Evolutionary conservation across 2,888 invertebrate species (phyloP).

Genomic region (Eupithecia vulgata): DNA sequence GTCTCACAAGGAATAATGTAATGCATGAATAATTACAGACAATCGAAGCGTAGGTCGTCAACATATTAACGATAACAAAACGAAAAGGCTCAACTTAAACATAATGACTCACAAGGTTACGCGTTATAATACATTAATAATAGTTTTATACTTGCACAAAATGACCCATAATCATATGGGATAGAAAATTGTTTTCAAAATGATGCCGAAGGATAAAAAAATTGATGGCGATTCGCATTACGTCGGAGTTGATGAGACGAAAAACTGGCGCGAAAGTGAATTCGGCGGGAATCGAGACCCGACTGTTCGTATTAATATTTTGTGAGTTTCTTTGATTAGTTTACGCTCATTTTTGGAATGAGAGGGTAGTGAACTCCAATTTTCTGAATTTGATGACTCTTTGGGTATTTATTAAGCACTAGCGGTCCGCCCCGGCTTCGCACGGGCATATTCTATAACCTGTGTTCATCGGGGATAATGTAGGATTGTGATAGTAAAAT

Average conservation of each 20-base stretch:
- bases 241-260: conserved; percentile 67
- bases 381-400: conserved; percentile 12
- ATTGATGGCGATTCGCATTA: conserved; percentile 73
- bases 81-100: conserved; percentile 33
- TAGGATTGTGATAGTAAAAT: too few species aligned
- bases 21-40: conserved; percentile 36
- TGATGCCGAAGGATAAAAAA: conserved; percentile 68
- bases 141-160: conserved; percentile 75
- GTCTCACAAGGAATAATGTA: conserved; percentile 13
- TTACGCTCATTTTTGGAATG: conserved; percentile 40
- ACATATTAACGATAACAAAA: conserved; percentile 33
- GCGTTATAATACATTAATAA: conserved; percentile 77
- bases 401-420: neutral
- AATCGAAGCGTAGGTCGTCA: conserved; percentile 20
- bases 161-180: conserved; percentile 80
- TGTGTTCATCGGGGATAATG: too few species aligned
- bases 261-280: conserved; percentile 70
- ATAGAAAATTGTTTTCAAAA: conserved; percentile 82
- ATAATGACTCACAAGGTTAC: conserved; percentile 43
- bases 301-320: conserved; percentile 53
- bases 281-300: conserved; percentile 57
- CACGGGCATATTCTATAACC: too few species aligned
- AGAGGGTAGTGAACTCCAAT: conserved; percentile 40
- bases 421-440: too few species aligned
- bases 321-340: conserved; percentile 73